These are phyloP conservation scores for Smutsia temminckii DNA, from an alignment of 2,797 vertebrate genomes.

Conservation along the genomic window DNA sequence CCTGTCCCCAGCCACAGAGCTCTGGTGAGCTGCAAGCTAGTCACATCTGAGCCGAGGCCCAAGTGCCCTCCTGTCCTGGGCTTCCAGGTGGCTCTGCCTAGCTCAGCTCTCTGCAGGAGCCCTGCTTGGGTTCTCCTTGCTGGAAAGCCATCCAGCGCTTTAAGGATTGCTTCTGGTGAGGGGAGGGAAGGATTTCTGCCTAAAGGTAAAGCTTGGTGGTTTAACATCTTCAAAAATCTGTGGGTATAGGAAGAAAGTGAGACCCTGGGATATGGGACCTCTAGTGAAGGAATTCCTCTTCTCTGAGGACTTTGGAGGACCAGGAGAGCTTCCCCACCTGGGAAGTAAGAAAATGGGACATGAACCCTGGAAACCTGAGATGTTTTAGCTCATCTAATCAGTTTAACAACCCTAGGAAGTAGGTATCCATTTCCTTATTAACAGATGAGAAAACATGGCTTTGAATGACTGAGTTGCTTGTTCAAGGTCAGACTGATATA, in stretches of 20 bases:
- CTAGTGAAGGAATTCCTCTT: neutral
- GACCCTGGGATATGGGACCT: neutral
- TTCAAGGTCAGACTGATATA: neutral
- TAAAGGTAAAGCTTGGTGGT: neutral
- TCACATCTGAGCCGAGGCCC: neutral
- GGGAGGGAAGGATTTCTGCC: neutral
- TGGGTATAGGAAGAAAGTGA: neutral
- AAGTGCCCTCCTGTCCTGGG: neutral
- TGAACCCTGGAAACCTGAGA: neutral
- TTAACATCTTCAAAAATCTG: neutral
- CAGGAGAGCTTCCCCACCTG: neutral
- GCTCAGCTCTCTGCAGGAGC: neutral
- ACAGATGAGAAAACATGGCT: neutral
- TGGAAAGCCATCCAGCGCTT: neutral
- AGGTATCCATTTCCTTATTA: neutral
- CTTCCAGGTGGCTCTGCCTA: neutral
- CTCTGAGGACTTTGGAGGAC: neutral
- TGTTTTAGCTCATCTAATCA: neutral
- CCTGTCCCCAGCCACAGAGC: neutral
- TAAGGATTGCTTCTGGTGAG: neutral
- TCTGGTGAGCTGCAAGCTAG: neutral
- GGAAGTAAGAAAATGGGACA: no score
- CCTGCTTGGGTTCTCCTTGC: neutral
- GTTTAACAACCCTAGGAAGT: neutral
- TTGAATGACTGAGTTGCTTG: neutral